Conservation (phyloP, 2,888 invertebrate genomes). For the Homarus gammarus region DNA sequence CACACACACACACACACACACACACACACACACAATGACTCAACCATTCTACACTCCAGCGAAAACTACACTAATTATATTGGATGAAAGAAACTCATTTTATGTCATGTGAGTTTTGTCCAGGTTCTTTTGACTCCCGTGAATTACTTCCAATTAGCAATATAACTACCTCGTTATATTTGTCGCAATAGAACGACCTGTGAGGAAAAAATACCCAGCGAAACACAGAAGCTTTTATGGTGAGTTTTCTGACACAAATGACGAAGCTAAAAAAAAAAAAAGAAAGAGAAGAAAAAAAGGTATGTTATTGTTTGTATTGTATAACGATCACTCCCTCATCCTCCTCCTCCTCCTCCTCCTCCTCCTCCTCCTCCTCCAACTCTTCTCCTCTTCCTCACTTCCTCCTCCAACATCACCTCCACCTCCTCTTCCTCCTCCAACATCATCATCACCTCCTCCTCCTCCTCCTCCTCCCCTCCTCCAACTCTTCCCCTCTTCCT, state of each 20-base stretch:
- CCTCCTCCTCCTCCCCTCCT: too few relatives aligned
- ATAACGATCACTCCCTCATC: not conserved
- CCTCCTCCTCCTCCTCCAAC: not conserved
- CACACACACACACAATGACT: conserved; percentile 34
- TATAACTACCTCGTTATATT: conserved; percentile 54
- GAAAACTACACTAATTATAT: conserved; percentile 35
- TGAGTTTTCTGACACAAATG: conserved; percentile 25
- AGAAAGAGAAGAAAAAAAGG: too few relatives aligned
- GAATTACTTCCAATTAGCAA: conserved; percentile 57
- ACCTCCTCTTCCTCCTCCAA: too few relatives aligned
- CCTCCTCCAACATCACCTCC: too few relatives aligned
- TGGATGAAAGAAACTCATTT: conserved; percentile 37
- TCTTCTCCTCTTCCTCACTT: not conserved
- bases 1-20: conserved; percentile 35
- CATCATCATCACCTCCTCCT: too few relatives aligned
- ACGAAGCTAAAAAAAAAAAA: conserved; percentile 17
- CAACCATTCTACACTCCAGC: conserved; percentile 17
- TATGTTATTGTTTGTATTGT: conserved; percentile 41
- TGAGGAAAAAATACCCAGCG: not conserved
- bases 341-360: not conserved
- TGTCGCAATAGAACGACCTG: conserved; percentile 24
- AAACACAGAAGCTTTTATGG: conserved; percentile 42
- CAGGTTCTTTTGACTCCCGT: conserved; percentile 28
- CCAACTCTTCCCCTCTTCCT: too few relatives aligned
- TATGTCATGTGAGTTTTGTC: conserved; percentile 14